Conservation (phyloP, 2,888 invertebrate genomes). For the Sarcophaga carnaria region DNA sequence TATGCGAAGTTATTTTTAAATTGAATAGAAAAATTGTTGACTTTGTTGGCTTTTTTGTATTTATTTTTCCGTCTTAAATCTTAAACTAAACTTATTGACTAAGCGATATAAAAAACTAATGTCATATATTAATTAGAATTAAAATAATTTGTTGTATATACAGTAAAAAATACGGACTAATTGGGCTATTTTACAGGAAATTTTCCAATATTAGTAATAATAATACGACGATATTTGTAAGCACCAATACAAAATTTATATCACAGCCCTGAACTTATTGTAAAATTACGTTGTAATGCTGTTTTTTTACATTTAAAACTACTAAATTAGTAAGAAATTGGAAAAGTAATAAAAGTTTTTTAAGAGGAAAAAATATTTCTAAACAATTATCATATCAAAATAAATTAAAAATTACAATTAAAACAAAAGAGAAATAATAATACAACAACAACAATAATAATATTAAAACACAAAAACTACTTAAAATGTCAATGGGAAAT, state of each 20-base stretch:
- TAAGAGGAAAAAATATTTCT: constrained; percentile 26
- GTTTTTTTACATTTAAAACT: not conserved
- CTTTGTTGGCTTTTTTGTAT: not conserved
- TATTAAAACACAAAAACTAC: constrained; percentile 27
- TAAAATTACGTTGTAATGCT: not conserved
- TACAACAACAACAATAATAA: no score
- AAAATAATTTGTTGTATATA: no score
- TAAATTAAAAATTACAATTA: constrained; percentile 54
- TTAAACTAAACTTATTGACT: not conserved
- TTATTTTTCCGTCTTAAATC: not conserved
- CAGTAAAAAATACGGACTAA: constrained; percentile 21
- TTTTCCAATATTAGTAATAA: constrained; percentile 37
- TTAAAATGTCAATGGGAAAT: constrained; percentile 58
- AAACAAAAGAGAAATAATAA: constrained; percentile 6
- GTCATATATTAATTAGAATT: not conserved
- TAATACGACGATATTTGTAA: not conserved
- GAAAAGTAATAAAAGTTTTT: constrained; percentile 25
- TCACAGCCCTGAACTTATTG: constrained; percentile 57
- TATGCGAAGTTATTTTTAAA: no score
- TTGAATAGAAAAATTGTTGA: no score
- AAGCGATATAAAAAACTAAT: constrained; percentile 32
- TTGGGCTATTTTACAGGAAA: constrained; percentile 8
- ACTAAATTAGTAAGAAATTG: not conserved
- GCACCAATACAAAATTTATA: constrained; percentile 51
- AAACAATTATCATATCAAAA: constrained; percentile 59